Evolutionary conservation across 2,888 invertebrate species (phyloP), one percentile per base, ranked within the genome.

Genomic region (Cryptocephalus moraei): DNA sequence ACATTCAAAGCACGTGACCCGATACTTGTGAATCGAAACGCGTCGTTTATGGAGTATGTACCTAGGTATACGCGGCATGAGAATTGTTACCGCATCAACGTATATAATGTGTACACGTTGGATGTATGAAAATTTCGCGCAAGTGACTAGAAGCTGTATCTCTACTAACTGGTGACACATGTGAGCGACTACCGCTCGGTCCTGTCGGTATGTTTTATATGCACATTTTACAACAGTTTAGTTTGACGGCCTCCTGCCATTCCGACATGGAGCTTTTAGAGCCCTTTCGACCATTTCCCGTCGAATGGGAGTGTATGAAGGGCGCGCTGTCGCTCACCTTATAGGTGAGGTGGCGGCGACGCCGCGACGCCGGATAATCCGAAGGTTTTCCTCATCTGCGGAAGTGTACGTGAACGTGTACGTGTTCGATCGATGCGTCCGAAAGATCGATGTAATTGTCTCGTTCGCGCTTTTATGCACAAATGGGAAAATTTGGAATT

Each of bases 171-270:
- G 60, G 60, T 60, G 60, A 59, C 61, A 62, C 61, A 55, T 61
- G 58, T 22, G 36, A 59, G 58, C 59, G 56, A 58, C 60, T 64
- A 65, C 64, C 63, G 65, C 61, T 59, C 65, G 58, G 62, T 22
- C 22, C 64, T 62, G 67, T 64, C 67, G 62, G 66, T 61, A 66
- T 66, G 66, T 63, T 70, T 69, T 70, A 70, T 70, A 68, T 66
- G 68, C 67, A 67, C 69, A 70, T 70, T 71, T 69, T 69, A 69
- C 69, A 70, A 65, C 67, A 70, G 67, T 70, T 69, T 67, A 67
- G 65, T 64, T 36, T 56, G 62, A 60, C 59, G 62, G 60, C 52
- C 60, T 57, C 58, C 53, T 60, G 57, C 56, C 12, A 11, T 12
- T 36, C 12, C 57, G 55, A 58, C 61, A 56, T 65, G 58, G 60